Conservation (phyloP, 1,140 invertebrate genomes). For the Trichogramma pretiosum region DNA sequence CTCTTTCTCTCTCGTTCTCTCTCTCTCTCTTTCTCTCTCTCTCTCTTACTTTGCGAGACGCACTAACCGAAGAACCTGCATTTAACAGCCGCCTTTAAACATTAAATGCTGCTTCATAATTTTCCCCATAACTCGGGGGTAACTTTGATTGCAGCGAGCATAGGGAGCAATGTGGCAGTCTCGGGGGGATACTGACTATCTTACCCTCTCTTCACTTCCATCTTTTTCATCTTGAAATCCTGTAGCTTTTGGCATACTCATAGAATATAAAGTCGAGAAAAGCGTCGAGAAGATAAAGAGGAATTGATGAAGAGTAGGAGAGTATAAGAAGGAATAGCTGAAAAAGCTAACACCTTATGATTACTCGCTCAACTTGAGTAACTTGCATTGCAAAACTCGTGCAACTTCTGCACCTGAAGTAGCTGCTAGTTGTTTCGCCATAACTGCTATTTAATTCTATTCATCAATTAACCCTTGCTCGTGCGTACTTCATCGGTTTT, state of each 20-base stretch:
- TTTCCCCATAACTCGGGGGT: slow-evolving; percentile 41
- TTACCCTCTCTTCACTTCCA: too few species aligned
- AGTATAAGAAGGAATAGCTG: neutral
- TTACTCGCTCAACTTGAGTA: too few species aligned
- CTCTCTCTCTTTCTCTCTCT: too few species aligned
- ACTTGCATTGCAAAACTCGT: too few species aligned
- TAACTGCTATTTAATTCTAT: slow-evolving; percentile 44
- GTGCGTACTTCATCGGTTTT: slow-evolving; percentile 36
- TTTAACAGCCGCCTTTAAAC: slow-evolving; percentile 44
- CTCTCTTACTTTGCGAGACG: too few species aligned
- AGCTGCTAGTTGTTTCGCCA: slow-evolving; percentile 37
- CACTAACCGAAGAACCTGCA: slow-evolving; percentile 32
- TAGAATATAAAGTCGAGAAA: too few species aligned
- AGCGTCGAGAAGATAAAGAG: neutral
- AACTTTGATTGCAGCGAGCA: slow-evolving; percentile 46
- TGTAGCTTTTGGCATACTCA: too few species aligned
- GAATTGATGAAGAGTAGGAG: slow-evolving; percentile 9
- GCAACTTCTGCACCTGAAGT: too few species aligned
- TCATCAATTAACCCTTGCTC: slow-evolving; percentile 40
- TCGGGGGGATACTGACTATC: slow-evolving; percentile 19
- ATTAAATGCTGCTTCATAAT: slow-evolving; percentile 42
- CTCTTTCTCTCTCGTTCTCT: too few species aligned
- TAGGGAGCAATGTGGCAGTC: too few species aligned
- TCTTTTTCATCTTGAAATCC: too few species aligned
- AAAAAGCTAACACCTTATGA: slow-evolving; percentile 38